Evolutionary conservation across 2,888 invertebrate species (phyloP).

Genomic region (Andrena chrysosceles): DNA sequence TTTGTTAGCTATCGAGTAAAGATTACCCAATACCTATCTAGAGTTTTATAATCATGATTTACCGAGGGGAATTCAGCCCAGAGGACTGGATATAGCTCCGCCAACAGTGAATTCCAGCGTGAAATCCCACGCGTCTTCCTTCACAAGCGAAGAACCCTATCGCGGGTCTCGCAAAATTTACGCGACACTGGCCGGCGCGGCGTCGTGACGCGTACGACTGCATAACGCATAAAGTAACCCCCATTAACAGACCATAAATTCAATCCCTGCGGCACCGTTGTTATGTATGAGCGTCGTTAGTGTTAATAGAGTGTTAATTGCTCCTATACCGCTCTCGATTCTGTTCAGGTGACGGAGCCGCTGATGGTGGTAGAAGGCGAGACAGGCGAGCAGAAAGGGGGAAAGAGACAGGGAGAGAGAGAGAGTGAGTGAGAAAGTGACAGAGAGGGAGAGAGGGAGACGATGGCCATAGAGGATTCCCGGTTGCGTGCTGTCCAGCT

Average conservation of each 20-base stretch:
- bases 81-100: not conserved
- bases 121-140: constrained; percentile 24
- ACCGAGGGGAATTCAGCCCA: not conserved
- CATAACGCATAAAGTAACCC: constrained; percentile 83
- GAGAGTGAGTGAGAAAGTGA: constrained; percentile 33
- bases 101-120: not conserved
- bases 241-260: constrained; percentile 84
- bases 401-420: constrained; percentile 29
- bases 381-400: constrained; percentile 46
- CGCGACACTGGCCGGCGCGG: constrained; percentile 76
- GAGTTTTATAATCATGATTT: not conserved
- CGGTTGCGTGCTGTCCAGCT: constrained; percentile 77
- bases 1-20: too few relatives aligned
- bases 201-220: constrained; percentile 74
- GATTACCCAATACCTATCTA: not conserved
- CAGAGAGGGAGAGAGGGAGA: constrained; percentile 45
- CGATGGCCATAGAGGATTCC: constrained; percentile 65
- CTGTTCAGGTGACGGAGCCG: constrained; percentile 85
- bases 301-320: constrained; percentile 85
- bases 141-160: constrained; percentile 48
- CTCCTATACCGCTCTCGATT: constrained; percentile 82
- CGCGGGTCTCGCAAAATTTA: constrained; percentile 74
- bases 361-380: constrained; percentile 65
- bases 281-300: constrained; percentile 85
- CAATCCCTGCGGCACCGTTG: constrained; percentile 78